Conservation (phyloP, 2,113 vertebrate species). For the Xiphorhynchus elegans region DNA sequence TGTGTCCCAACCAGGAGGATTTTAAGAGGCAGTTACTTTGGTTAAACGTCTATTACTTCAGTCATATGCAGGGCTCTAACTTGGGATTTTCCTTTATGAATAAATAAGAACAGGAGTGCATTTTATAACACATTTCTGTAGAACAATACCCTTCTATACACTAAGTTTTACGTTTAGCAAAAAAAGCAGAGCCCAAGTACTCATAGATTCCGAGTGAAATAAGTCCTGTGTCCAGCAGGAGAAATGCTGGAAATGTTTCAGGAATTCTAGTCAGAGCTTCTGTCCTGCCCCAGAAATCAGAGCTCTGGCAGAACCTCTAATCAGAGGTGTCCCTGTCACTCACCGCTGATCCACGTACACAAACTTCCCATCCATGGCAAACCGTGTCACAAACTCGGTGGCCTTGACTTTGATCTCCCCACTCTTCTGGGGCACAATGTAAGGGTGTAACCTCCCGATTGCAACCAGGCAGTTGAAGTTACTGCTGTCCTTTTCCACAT, state of each 20-base stretch:
- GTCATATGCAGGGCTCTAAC: neutral
- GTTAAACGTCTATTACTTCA: neutral
- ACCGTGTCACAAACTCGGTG: conserved; percentile 88
- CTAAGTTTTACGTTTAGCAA: neutral
- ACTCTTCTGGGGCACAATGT: conserved; percentile 77
- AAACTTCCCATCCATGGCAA: conserved; percentile 91
- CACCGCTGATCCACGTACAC: conserved; percentile 93
- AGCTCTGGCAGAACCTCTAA: neutral
- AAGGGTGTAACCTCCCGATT: conserved; percentile 84
- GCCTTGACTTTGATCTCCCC: conserved; percentile 85
- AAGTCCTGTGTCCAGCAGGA: neutral
- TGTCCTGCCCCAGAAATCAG: neutral
- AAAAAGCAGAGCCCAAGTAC: neutral
- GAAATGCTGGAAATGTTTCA: neutral
- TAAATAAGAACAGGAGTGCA: neutral
- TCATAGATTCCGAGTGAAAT: neutral
- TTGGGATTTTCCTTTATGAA: neutral
- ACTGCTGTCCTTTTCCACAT: conserved; percentile 81
- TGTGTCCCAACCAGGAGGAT: neutral
- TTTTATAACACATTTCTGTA: neutral
- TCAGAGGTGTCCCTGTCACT: neutral
- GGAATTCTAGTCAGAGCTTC: neutral
- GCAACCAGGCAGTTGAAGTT: conserved; percentile 90
- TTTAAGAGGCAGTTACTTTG: neutral
- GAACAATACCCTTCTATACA: neutral